A percentile compares a stretch with the other conserved stretches of the same genome.
These are phyloP conservation scores for Entomobrya multifasciata DNA, from an alignment of 2,888 invertebrate species.

Conservation along the genomic window DNA sequence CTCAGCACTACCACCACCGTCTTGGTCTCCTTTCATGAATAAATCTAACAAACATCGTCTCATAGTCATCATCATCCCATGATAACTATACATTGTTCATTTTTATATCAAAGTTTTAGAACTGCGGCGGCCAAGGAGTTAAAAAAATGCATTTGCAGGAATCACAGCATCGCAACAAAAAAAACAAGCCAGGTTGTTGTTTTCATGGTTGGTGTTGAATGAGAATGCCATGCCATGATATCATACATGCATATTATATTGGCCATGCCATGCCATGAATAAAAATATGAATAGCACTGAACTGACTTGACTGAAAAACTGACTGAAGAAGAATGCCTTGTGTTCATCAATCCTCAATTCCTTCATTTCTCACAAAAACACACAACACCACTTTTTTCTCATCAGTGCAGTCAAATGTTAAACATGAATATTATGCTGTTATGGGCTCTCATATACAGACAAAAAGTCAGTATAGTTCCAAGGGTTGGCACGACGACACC, in stretches of 20 bases:
- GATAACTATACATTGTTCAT: no score
- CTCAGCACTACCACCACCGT: not conserved
- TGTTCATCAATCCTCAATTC: not conserved
- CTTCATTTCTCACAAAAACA: slow-evolving; percentile 1
- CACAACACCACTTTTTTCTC: slow-evolving; percentile 29
- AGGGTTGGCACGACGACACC: slow-evolving; percentile 44
- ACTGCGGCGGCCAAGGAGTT: no score
- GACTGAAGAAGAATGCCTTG: no score
- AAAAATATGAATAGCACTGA: no score
- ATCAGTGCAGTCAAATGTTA: slow-evolving; percentile 31
- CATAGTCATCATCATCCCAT: no score
- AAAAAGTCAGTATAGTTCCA: slow-evolving; percentile 39
- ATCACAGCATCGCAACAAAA: not conserved
- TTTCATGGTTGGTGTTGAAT: not conserved
- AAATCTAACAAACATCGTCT: no score
- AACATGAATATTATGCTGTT: no score
- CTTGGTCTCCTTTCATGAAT: not conserved
- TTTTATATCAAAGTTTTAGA: no score
- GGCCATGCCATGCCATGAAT: no score
- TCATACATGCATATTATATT: not conserved
- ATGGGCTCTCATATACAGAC: not conserved
- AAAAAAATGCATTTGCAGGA: slow-evolving; percentile 5
- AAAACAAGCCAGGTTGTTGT: not conserved
- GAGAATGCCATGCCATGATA: not conserved
- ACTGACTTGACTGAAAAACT: no score